Evolutionary conservation across 2,888 invertebrate genomes (phyloP).

Genomic region (Anthrax anthrax): DNA sequence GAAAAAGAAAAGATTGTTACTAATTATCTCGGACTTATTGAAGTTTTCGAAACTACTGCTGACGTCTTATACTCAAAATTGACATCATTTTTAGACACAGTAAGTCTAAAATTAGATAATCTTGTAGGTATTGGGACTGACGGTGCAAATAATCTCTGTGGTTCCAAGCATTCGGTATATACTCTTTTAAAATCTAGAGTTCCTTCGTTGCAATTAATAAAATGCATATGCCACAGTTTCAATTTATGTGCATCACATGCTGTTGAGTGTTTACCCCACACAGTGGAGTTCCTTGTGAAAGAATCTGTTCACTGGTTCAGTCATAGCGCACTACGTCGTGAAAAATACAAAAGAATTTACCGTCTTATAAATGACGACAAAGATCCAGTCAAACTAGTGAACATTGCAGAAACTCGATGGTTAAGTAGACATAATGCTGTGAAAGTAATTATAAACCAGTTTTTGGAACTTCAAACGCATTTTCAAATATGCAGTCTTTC

Average conservation of each 20-base stretch:
- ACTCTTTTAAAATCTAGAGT: too few relatives aligned
- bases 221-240: not conserved
- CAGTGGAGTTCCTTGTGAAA: not conserved
- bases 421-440: not conserved
- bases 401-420: not conserved
- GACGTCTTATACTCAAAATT: too few relatives aligned
- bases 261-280: not conserved
- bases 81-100: too few relatives aligned
- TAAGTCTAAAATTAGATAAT: too few relatives aligned
- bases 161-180: too few relatives aligned
- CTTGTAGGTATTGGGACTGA: too few relatives aligned
- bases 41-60: too few relatives aligned
- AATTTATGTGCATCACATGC: not conserved
- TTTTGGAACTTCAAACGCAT: not conserved
- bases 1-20: too few relatives aligned
- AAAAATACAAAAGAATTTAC: not conserved
- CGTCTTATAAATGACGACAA: not conserved
- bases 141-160: too few relatives aligned
- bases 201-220: not conserved
- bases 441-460: not conserved
- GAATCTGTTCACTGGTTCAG: not conserved
- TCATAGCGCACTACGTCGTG: not conserved
- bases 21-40: too few relatives aligned
- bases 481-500: not conserved
- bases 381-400: not conserved